Base-by-base conservation (phyloP, 2,797 vertebrate genomes). In the Phoxinus dragarum region DNA sequence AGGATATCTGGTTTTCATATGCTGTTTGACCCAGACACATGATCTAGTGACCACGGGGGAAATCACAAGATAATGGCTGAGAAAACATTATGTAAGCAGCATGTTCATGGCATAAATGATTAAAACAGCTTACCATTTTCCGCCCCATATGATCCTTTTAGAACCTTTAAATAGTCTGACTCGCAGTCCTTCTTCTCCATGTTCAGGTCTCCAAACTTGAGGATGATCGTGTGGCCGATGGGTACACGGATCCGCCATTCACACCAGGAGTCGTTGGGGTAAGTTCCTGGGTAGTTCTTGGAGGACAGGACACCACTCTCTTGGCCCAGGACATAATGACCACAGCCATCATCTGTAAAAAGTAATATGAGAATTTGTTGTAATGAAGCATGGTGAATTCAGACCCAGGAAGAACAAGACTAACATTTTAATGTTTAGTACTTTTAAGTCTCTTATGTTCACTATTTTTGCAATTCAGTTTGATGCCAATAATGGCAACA, bases 281-380 rank as follows among this genome's bases (percentile, higher is more conserved):
- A 97, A 0, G 96, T 96, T 77, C 94, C 93, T 23, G 96, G 96
- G 89, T 97, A 97, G 91, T 96, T 96, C 89, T 93, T 96, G n/a
- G 96, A 97, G 49, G 95, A 93, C 81, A 97, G 82, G 0, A 96
- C 95, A 54, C 96, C 97, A 11, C 96, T 97, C 85, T 96, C 94
- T 72, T 94, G 93, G 71, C 95, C 94, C 86, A 94, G 92, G 85
- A 95, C 92, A 12, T 90, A 90, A 85, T 96, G 95, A 19, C 96
- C 96, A 91, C 96, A 97, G 85, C 95, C 96, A 77, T 96, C 94
- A 74, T 93, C 97, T 96, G 88, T 69, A 71, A 79, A 66, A 76
- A 89, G 64, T 78, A 52, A 59, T 19, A 42, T 4, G 3, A 59
- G 5, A 12, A 12, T 36, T 56, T 31, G 5, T 38, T 34, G 38